phyloP scores from a whole-genome alignment of 2,797 vertebrate genomes.

The Protonibea diacanthus region DNA sequence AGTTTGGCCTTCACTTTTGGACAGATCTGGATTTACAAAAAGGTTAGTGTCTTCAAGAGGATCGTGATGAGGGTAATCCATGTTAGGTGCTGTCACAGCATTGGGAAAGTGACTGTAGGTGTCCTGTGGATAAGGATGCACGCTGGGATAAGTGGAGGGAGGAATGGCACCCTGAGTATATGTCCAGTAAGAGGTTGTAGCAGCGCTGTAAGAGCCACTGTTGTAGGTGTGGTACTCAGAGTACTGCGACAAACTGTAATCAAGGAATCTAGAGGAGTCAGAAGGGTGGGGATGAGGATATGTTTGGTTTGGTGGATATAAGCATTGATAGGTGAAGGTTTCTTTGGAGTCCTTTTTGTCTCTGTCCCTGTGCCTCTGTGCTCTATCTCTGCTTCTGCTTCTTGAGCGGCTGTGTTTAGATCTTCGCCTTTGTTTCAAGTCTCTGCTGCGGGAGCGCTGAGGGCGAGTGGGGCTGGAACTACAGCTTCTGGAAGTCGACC shows the following conservation, averaged over 20 bases:
- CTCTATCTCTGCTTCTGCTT: conserved; percentile 4
- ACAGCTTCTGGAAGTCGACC: conserved; percentile 31
- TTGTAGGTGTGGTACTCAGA: not conserved
- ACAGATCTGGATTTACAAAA: not conserved
- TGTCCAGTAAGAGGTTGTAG: conserved; percentile 8
- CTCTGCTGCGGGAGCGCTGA: conserved; percentile 17
- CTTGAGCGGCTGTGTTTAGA: not conserved
- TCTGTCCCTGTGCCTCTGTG: not conserved
- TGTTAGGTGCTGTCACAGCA: not conserved
- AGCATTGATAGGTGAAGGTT: not conserved
- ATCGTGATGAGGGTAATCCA: fast-evolving
- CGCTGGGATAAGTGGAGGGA: not conserved
- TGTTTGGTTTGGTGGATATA: conserved; percentile 6
- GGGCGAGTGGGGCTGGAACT: conserved; percentile 8
- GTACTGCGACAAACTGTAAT: conserved; percentile 20
- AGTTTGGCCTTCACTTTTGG: too few species aligned
- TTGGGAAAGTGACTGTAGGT: not conserved
- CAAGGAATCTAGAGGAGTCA: conserved; percentile 3
- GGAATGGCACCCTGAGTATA: not conserved
- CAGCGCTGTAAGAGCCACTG: not conserved
- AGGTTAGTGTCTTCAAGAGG: not conserved
- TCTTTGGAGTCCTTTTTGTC: not conserved
- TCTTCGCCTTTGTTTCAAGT: not conserved
- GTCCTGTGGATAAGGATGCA: not conserved
- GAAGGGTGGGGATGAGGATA: conserved; percentile 7